A percentile compares a stretch with the other conserved stretches of the same genome.
Conservation (phyloP, 64 coral and sea anemone genomes). For the Pocillopora damicornis region DNA sequence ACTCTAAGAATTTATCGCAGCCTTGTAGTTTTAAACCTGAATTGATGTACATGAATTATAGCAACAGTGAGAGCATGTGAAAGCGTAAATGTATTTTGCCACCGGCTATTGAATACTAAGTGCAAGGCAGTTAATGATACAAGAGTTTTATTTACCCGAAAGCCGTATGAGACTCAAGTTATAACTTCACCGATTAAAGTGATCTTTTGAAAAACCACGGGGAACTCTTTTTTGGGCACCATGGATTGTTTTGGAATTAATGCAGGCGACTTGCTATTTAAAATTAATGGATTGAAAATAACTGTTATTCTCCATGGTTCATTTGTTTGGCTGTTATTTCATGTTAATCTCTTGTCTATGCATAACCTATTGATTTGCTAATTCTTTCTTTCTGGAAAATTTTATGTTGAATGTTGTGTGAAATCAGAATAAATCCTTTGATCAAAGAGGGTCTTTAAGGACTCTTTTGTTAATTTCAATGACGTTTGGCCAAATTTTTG, state of each 20-base stretch:
- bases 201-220: neutral
- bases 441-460: neutral
- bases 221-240: neutral
- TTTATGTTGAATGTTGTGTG: neutral
- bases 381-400: slow-evolving; percentile 1
- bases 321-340: neutral
- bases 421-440: neutral
- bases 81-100: neutral
- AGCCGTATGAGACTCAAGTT: neutral
- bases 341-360: neutral
- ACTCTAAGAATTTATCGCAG: no score
- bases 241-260: neutral
- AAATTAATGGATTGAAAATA: neutral
- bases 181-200: neutral
- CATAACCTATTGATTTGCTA: neutral
- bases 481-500: no score
- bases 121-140: no score
- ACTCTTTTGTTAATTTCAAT: no score
- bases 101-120: neutral
- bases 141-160: no score
- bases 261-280: neutral
- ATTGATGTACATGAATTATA: no score
- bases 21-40: no score
- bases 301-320: neutral
- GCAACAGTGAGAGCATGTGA: no score